Conservation (phyloP, 2,797 vertebrate species). For the Cottoperca gobio region DNA sequence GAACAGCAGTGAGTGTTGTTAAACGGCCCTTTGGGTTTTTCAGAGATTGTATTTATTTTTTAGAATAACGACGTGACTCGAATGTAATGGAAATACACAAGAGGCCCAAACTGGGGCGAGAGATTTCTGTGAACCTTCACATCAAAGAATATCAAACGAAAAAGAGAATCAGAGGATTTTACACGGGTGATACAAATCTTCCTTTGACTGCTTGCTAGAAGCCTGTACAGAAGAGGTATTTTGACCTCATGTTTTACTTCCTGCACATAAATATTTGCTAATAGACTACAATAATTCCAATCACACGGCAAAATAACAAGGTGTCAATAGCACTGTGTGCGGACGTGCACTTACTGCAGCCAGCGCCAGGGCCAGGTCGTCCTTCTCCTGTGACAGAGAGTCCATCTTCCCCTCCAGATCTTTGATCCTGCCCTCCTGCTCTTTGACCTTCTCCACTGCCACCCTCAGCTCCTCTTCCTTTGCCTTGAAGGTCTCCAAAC, state of each 20-base stretch:
- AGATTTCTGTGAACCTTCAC: background rate
- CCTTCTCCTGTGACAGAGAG: constrained; percentile 84
- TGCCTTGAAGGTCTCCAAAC: constrained; percentile 69
- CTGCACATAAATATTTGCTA: background rate
- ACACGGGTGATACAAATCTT: background rate
- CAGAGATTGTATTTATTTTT: background rate
- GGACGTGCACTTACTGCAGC: constrained; percentile 67
- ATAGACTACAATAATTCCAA: background rate
- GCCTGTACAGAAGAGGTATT: background rate
- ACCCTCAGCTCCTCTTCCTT: constrained; percentile 81
- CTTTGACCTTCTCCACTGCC: constrained; percentile 72
- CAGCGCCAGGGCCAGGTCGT: constrained; percentile 75
- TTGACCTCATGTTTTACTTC: background rate
- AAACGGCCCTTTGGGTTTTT: background rate
- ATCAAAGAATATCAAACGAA: background rate
- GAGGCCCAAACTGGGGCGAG: background rate
- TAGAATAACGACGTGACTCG: background rate
- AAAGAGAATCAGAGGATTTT: background rate
- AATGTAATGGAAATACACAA: background rate
- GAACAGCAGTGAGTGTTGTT: background rate
- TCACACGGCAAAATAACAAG: background rate
- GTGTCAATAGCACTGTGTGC: background rate
- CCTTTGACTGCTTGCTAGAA: background rate
- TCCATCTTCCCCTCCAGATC: constrained; percentile 80
- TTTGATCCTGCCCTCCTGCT: constrained; percentile 74